Evolutionary conservation across 2,888 invertebrate genomes (phyloP), one percentile per base, ranked within the genome.

Genomic region (Protophormia terraenovae): DNA sequence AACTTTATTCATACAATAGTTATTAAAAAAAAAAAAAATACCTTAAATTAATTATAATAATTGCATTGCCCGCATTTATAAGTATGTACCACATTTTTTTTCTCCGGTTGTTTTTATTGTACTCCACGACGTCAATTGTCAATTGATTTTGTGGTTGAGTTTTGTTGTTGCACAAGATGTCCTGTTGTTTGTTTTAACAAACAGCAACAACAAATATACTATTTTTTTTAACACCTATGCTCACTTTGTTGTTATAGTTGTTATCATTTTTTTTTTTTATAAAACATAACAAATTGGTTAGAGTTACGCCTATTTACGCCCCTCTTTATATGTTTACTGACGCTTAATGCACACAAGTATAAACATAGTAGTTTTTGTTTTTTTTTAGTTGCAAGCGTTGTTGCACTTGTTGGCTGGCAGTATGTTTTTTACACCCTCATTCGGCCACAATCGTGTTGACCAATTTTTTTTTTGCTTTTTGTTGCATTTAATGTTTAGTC

Each of bases 121-220:
- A 64, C 84, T 81, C 80, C 82, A 87, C 73, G 86, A 85, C 88
- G 87, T 87, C 88, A 89, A 89, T 88, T 88, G 91, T 87, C 90
- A 91, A 91, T 90, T 91, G 90, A 91, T 91, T 90, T 87, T 91
- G 91, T 79, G 91, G 90, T 90, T 88, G 19, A 87, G 84, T 87
- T 87, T 86, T 75, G 72, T 80, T 67, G 55, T 60, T 66, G 50
- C 47, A 69, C 41, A 67, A 62, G 55, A 73, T 78, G 77, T 82
- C 58, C 73, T 73, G 78, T 82, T 82, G 82, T 78, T 85, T 85
- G 82, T 78, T 85, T 64, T 60, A 58, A 84, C 64, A 84, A 84
- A 81, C 69, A 72, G 55, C 76, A 67, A 41, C 53, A 58, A 73
- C 80, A 80, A 73, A 73, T 47, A 35, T 64, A 66, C 45, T 35